Evolutionary conservation across 2,797 vertebrate species (phyloP), one percentile per base, ranked within the genome.

Genomic region (Ibycter americanus): DNA sequence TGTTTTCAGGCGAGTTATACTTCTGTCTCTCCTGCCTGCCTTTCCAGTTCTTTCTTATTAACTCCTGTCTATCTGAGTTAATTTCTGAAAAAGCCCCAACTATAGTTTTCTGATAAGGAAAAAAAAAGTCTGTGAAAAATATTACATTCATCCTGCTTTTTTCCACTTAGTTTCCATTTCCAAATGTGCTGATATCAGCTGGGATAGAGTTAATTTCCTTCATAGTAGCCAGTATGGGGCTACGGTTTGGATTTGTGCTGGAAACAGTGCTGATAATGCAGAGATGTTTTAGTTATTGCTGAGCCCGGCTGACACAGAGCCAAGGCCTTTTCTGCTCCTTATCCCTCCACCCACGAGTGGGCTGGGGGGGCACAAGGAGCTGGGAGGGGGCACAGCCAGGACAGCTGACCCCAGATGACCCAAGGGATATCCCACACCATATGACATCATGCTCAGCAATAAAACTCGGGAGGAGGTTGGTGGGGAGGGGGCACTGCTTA

Each of bases 401-500:
- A 79, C 8, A 42, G 78, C 46, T 38, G 65, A 78, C 6, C 40
- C 81, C 51, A 34, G 0, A 1, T 13, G 44, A 46, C 36, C 63
- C 8, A 3, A 36, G 27, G 68, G 42, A 25, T 29, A 3, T 22
- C 4, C 51, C 92, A 93, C 8, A 40, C 16, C 54, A 3, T 17
- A 46, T 0, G 17, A 4, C 2, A 0, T 40, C 66, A 6, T 8
- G 27, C 51, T 44, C 71, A 31, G 47, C 52, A 44, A 6, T 4
- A 16, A 29, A 78, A 4, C 26, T 12, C 14, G 10, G 15, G 12
- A 11, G 8, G 4, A 26, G 2, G 8, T 27, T 55, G 34, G 36
- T 0, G 0, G 5, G 1, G 2, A 4, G 21, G 2, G 15, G 29
- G 9, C 0, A 4, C 34, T 71, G 36, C 72, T 56, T 7, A 0